Percentiles rank a stretch among this genome's conserved stretches.
phyloP scores from a whole-genome alignment of 2,113 vertebrate genomes.

The Ginglymostoma cirratum region DNA sequence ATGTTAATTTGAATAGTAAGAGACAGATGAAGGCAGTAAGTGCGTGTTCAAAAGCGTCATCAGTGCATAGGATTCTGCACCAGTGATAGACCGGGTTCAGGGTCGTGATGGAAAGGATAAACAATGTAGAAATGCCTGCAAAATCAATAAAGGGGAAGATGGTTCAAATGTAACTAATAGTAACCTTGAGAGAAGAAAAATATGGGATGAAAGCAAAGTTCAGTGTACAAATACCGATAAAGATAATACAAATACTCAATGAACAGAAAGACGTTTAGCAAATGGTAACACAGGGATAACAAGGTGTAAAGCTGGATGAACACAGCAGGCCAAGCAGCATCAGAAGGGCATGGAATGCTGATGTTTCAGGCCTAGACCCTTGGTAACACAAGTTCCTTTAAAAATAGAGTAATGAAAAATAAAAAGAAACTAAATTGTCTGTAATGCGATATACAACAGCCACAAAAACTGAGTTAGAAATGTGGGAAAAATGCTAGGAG shows the following conservation, averaged over 20 bases:
- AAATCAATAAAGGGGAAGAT: not conserved
- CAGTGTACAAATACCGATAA: not conserved
- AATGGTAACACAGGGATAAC: not conserved
- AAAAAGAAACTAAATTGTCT: not conserved
- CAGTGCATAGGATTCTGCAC: not conserved
- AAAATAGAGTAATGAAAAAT: not conserved
- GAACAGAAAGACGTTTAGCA: not conserved
- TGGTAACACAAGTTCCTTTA: no score
- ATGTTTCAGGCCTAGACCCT: no score
- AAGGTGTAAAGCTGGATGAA: no score
- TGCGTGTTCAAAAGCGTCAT: not conserved
- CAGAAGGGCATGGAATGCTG: no score
- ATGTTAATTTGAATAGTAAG: not conserved
- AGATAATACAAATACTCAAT: not conserved
- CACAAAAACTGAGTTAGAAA: not conserved
- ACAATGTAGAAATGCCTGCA: not conserved
- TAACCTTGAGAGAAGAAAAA: not conserved
- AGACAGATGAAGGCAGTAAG: not conserved
- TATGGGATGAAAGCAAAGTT: not conserved
- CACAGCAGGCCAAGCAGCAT: no score
- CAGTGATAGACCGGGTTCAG: not conserved
- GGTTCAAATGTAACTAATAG: not conserved
- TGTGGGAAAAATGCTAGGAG: not conserved
- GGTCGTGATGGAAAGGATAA: not conserved
- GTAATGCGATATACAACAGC: not conserved